Conservation (phyloP, 2,888 invertebrate genomes). For the Melinaea marsaeus region DNA sequence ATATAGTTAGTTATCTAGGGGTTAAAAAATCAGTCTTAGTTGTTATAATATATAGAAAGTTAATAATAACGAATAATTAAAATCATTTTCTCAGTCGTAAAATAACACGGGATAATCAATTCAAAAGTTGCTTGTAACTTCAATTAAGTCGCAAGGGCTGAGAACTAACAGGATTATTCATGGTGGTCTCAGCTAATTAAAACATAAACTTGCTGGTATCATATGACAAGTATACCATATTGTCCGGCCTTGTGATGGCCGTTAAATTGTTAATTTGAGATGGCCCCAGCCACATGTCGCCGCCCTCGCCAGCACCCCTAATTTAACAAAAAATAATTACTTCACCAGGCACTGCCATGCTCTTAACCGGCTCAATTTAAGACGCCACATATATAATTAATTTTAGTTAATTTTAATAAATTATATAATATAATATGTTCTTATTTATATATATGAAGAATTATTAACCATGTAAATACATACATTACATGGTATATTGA, state of each 20-base stretch:
- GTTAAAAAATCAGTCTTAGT: no score
- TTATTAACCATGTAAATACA: no score
- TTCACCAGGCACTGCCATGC: conserved; percentile 56
- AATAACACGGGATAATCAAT: conserved; percentile 15
- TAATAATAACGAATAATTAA: not conserved
- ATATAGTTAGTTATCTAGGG: no score
- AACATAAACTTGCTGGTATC: conserved; percentile 19
- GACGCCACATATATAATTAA: conserved; percentile 20
- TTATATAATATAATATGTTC: no score
- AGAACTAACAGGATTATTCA: conserved; percentile 15
- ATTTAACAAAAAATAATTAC: conserved; percentile 73
- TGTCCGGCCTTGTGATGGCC: conserved; percentile 21
- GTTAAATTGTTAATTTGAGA: conserved; percentile 24
- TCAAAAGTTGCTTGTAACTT: conserved; percentile 12
- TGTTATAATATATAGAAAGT: not conserved
- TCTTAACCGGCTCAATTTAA: conserved; percentile 54
- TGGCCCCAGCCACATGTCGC: conserved; percentile 58
- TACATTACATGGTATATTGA: no score
- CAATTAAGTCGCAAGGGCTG: conserved; percentile 15
- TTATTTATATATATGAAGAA: no score
- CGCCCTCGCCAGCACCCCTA: conserved; percentile 61
- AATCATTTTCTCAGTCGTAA: not conserved
- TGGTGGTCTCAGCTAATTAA: conserved; percentile 27
- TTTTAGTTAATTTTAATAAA: conserved; percentile 16
- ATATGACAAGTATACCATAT: conserved; percentile 29